Evolutionary conservation across 2,888 invertebrate species (phyloP), one percentile per base, ranked within the genome.

Genomic region (Melangyna quadrimaculata): DNA sequence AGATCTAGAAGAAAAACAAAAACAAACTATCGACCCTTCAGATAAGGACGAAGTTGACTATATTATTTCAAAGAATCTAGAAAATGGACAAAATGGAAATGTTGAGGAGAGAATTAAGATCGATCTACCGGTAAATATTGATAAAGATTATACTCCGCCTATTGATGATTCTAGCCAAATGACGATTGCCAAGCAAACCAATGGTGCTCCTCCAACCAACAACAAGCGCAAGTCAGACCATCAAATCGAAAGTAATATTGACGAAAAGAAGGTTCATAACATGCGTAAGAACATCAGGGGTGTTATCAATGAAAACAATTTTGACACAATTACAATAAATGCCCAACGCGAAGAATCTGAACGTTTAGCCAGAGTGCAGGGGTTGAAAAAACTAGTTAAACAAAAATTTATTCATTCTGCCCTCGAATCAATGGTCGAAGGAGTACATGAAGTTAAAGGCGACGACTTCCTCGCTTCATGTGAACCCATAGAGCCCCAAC

Each of bases 281-380:
- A 94, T 97, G 90, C 93, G 98, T 48, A 94, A 96, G 84, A 98
- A 98, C 90, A 98, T 98, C 88, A 94, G 98, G 75, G 98, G 98
- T 93, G 98, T 98, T 9, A 96, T 98, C 95, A 96, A 97, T 90
- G 98, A 98, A 89, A 97, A 96, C 86, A 97, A 98, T 90, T 92
- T 99, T 87, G 98, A 98, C 90, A 97, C 97, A 86, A 96, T 97
- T 14, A 99, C 98, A 2, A 92, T 98, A 71, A 96, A 96, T 27
- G 99, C 99, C 0, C 98, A 98, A 91, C 93, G 97, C 37, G 98
- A 97, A 91, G 98, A 99, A 93, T 96, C 97, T 87, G 98, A 98
- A 92, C 94, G 97, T 90, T 93, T 97, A 88, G 94, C 96, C 5
- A 93, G 97, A 61, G 96, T 97, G 12, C 97, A 97, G 90, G 97